Percentiles rank a stretch among this genome's conserved stretches.
phyloP scores from a whole-genome alignment of 2,113 vertebrate species.

The Mirounga angustirostris region DNA sequence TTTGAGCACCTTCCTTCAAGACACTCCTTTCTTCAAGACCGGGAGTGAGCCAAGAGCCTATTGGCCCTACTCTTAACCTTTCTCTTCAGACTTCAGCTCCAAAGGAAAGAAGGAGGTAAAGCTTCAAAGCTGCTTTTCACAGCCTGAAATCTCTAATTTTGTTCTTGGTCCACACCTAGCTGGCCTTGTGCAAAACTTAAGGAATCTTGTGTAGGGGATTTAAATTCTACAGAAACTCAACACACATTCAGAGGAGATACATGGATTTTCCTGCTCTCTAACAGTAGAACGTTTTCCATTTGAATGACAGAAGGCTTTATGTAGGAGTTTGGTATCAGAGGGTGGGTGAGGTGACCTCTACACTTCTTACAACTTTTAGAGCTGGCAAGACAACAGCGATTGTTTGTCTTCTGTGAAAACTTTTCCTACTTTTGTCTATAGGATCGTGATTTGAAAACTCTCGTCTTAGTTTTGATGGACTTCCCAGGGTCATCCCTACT shows the following conservation, averaged over 20 bases:
- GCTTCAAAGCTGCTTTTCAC: background rate
- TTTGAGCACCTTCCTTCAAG: background rate
- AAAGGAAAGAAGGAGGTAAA: background rate
- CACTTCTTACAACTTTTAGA: background rate
- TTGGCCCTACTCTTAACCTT: background rate
- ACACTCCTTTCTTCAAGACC: background rate
- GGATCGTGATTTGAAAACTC: background rate
- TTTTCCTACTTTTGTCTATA: background rate
- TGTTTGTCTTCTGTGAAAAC: background rate
- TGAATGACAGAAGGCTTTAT: constrained; percentile 12
- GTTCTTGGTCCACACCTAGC: background rate
- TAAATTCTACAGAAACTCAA: constrained; percentile 30
- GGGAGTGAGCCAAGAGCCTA: background rate
- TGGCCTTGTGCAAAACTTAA: background rate
- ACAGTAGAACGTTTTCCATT: background rate
- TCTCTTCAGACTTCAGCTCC: background rate
- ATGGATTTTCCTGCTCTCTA: background rate
- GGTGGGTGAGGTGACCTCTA: background rate
- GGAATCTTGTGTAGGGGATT: background rate
- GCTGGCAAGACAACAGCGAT: background rate
- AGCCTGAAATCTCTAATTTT: background rate
- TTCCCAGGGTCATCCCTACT: background rate
- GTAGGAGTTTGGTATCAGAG: background rate
- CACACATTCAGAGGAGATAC: background rate
- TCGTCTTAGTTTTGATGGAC: background rate